phyloP scores from a whole-genome alignment of 2,113 vertebrate genomes.

The Physeter macrocephalus region DNA sequence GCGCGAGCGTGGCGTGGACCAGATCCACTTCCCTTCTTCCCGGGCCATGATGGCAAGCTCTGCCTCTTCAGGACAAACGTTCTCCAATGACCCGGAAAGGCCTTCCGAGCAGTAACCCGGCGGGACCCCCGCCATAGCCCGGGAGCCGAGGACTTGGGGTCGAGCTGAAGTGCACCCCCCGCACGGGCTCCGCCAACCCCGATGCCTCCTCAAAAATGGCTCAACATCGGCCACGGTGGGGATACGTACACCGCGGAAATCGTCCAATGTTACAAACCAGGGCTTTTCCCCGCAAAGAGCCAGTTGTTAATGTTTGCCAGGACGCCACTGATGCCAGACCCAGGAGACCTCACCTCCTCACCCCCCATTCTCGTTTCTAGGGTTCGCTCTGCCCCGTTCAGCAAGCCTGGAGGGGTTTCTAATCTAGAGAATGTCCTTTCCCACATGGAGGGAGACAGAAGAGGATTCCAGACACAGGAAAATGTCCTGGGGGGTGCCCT shows the following conservation, averaged over 20 bases:
- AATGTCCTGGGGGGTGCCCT: conserved; percentile 43
- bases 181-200: background rate
- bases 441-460: background rate
- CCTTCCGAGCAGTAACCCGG: background rate
- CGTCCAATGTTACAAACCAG: background rate
- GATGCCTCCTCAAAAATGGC: background rate
- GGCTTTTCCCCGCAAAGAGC: background rate
- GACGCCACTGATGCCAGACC: background rate
- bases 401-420: conserved; percentile 47
- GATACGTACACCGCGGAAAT: background rate
- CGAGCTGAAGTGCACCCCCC: background rate
- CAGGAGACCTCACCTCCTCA: background rate
- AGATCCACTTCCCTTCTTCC: background rate
- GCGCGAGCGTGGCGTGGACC: background rate
- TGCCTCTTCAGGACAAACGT: background rate
- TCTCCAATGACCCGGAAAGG: background rate
- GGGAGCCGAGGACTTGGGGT: background rate
- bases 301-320: background rate
- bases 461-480: conserved; percentile 69
- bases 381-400: background rate
- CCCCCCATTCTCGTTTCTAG: background rate
- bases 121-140: background rate
- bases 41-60: background rate
- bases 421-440: background rate
- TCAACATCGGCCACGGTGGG: background rate